Percentiles rank a stretch among this genome's conserved stretches.
Conservation (phyloP, 2,888 invertebrate genomes). For the Pilophorus perplexus region DNA sequence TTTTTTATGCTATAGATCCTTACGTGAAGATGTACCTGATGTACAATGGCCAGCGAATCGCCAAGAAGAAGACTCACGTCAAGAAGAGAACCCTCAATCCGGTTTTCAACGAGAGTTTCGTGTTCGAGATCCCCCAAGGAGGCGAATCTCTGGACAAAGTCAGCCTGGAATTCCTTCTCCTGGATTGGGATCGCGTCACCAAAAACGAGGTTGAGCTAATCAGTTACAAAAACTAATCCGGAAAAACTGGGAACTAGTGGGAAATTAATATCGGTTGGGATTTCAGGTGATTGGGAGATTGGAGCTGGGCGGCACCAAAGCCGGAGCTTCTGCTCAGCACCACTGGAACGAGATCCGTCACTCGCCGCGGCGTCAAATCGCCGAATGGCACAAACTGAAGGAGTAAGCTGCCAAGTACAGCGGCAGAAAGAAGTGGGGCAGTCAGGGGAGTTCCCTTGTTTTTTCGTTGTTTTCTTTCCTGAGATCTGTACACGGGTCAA, state of each 20-base stretch:
- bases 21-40: constrained; percentile 96
- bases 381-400: constrained; percentile 98
- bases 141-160: constrained; percentile 77
- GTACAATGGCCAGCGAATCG: constrained; percentile 95
- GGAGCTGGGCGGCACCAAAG: constrained; percentile 82
- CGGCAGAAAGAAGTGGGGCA: constrained; percentile 30
- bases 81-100: constrained; percentile 97
- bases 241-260: too few species aligned
- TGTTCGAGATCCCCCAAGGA: constrained; percentile 88
- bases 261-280: too few species aligned
- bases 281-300: constrained; percentile 90
- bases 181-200: constrained; percentile 97
- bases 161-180: constrained; percentile 79
- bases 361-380: constrained; percentile 95
- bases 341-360: constrained; percentile 98
- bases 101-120: constrained; percentile 98
- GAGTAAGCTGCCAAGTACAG: constrained; percentile 59
- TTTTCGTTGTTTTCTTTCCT: too few species aligned
- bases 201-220: constrained; percentile 98
- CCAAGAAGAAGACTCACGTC: constrained; percentile 98
- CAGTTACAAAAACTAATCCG: too few species aligned
- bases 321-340: constrained; percentile 77
- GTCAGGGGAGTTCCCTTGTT: constrained; percentile 19
- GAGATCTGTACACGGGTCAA: constrained; percentile 18
- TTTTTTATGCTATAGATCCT: constrained; percentile 71